Evolutionary conservation across 2,888 invertebrate genomes (phyloP), one percentile per base, ranked within the genome.

Genomic region (Leistus spinibarbis): DNA sequence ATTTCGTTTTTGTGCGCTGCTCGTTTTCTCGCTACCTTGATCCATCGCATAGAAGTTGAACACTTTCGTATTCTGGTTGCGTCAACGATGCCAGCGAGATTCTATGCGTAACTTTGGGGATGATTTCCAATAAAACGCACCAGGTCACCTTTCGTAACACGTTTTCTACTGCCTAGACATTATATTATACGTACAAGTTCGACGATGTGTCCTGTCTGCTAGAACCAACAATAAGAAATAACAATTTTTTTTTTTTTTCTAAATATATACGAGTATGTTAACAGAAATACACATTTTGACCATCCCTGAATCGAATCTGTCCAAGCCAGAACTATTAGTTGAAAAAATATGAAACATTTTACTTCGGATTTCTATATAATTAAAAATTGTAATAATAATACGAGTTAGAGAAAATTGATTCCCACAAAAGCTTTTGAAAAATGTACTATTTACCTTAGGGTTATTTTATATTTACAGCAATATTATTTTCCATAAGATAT

Each of bases 121-220:
- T 67, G 73, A 22, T 73, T 71, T 73, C 73, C 67, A 73, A 73
- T 73, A 73, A 73, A 73, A 73, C 73, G 73, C 73, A 73, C 73
- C 73, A 73, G 73, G 73, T 67, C 67, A 73, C 67, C 66, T 60
- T 67, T 23, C 67, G 67, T 22, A 73, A 67, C 67, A 73, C 73
- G 73, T 73, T 67, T 67, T 27, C 16, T 24, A 54, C 19, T 57
- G 40, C 27, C 60, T 66, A 70, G 66, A 57, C 62, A 73, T 67
- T 67, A 62, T 57, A 69, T 69, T 69, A 69, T 17, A 60, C 22
- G 40, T 40, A n/a, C 68, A n/a, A 4, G 57, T 57, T 13, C 7
- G 53, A 57, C 13, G 57, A n/a, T 17, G 9, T 62, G 63, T 64
- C 19, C n/a, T 20, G n/a, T 22, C 16, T 19, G 40, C 40, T 17